phyloP scores from a whole-genome alignment of 1,140 invertebrate species.

The Ephestia elutella region DNA sequence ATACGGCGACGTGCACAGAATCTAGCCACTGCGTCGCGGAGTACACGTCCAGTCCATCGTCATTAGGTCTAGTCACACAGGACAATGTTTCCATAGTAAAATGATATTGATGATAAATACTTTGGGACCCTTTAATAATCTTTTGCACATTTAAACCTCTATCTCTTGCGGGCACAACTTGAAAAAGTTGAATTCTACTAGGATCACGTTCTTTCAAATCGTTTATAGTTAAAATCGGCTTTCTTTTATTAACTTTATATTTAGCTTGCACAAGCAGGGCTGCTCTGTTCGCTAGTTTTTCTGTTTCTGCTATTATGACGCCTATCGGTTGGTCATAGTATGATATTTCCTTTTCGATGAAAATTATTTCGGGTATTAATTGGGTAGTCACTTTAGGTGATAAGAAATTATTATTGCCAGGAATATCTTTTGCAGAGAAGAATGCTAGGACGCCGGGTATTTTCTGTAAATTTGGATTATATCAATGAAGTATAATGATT shows the following conservation, averaged over 20 bases:
- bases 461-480: slow-evolving; percentile 59
- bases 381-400: slow-evolving; percentile 67
- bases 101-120: slow-evolving; percentile 34
- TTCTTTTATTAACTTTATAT: slow-evolving; percentile 64
- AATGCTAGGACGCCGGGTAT: slow-evolving; percentile 83
- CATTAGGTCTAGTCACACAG: slow-evolving; percentile 75
- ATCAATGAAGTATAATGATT: neutral
- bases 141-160: slow-evolving; percentile 28
- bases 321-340: slow-evolving; percentile 85
- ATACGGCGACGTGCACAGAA: slow-evolving; percentile 69
- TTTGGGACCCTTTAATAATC: slow-evolving; percentile 29
- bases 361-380: slow-evolving; percentile 76
- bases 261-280: slow-evolving; percentile 80
- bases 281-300: slow-evolving; percentile 78
- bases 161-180: slow-evolving; percentile 12
- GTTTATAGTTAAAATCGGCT: slow-evolving; percentile 75
- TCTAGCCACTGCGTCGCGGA: slow-evolving; percentile 77
- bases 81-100: slow-evolving; percentile 72
- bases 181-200: slow-evolving; percentile 24
- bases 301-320: slow-evolving; percentile 80
- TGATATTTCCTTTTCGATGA: slow-evolving; percentile 70
- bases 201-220: slow-evolving; percentile 75
- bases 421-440: slow-evolving; percentile 83
- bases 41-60: slow-evolving; percentile 78
- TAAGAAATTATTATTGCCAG: slow-evolving; percentile 79